Percentiles rank a stretch among this genome's conserved stretches.
phyloP scores from a whole-genome alignment of 2,888 invertebrate species.

The Cinara cedri region DNA sequence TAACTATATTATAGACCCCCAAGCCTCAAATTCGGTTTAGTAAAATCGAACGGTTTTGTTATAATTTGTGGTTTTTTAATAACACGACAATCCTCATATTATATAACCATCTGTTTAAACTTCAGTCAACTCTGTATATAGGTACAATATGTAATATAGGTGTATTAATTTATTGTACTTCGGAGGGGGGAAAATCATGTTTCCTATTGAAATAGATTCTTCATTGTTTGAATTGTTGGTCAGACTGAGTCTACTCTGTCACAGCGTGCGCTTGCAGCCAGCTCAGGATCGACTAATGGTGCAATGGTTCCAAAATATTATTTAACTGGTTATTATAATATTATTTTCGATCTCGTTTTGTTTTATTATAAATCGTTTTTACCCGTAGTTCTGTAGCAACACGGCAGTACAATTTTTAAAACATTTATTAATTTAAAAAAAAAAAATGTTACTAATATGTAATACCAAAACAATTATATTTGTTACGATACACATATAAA shows the following conservation, averaged over 20 bases:
- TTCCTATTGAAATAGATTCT: conserved; percentile 52
- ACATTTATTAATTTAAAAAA: no score
- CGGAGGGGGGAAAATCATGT: conserved; percentile 46
- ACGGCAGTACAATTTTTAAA: no score
- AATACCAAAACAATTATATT: no score
- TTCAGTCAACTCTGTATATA: conserved; percentile 35
- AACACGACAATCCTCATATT: conserved; percentile 30
- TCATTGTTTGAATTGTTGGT: conserved; percentile 57
- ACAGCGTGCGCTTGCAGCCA: conserved; percentile 32
- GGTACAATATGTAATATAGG: conserved; percentile 19
- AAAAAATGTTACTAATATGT: no score
- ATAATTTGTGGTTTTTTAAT: conserved; percentile 37
- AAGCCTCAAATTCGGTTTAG: neutral
- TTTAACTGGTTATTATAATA: conserved; percentile 46
- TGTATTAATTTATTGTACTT: conserved; percentile 47
- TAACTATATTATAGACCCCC: no score
- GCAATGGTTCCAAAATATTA: conserved; percentile 48
- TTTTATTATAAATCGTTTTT: no score
- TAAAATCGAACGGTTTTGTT: conserved; percentile 5
- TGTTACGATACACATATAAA: neutral
- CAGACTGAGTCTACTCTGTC: conserved; percentile 53
- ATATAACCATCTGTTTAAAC: conserved; percentile 48
- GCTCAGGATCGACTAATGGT: conserved; percentile 38
- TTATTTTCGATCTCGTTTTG: neutral
- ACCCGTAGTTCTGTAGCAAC: no score